Percentiles rank a stretch among this genome's conserved stretches.
Evolutionary conservation across 2,888 invertebrate species (phyloP).

Genomic region (Scaptodrosophila latifasciaeformis): DNA sequence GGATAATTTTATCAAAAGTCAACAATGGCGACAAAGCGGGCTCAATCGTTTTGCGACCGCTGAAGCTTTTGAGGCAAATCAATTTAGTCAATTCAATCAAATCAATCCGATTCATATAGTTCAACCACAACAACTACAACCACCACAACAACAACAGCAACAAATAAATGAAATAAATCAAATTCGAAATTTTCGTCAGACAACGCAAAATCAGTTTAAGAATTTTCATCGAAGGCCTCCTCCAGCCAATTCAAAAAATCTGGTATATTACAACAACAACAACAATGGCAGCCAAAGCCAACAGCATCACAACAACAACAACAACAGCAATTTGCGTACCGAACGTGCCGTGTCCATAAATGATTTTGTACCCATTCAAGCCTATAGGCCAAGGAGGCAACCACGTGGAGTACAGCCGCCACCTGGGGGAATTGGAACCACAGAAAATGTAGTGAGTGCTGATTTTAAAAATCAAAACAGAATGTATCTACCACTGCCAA

Average conservation of each 20-base stretch:
- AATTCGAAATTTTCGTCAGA: too few relatives aligned
- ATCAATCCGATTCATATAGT: too few relatives aligned
- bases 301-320: too few relatives aligned
- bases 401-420: neutral
- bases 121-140: neutral
- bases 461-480: too few relatives aligned
- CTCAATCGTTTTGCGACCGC: too few relatives aligned
- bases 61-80: too few relatives aligned
- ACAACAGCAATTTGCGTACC: constrained; percentile 6
- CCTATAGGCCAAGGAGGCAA: constrained; percentile 38
- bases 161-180: neutral
- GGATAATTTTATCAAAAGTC: constrained; percentile 3
- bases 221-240: too few relatives aligned
- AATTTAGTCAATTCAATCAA: too few relatives aligned
- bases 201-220: too few relatives aligned
- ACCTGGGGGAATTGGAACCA: neutral
- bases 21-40: constrained; percentile 20
- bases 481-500: too few relatives aligned
- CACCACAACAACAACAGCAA: neutral
- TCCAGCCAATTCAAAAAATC: neutral
- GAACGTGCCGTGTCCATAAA: constrained; percentile 33
- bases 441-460: too few relatives aligned
- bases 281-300: neutral
- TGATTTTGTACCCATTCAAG: constrained; percentile 53
- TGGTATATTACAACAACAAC: neutral